Percentiles rank a stretch among this genome's conserved stretches.
Conservation (phyloP, 1,140 invertebrate species). For the Drosophila ogumai region DNA sequence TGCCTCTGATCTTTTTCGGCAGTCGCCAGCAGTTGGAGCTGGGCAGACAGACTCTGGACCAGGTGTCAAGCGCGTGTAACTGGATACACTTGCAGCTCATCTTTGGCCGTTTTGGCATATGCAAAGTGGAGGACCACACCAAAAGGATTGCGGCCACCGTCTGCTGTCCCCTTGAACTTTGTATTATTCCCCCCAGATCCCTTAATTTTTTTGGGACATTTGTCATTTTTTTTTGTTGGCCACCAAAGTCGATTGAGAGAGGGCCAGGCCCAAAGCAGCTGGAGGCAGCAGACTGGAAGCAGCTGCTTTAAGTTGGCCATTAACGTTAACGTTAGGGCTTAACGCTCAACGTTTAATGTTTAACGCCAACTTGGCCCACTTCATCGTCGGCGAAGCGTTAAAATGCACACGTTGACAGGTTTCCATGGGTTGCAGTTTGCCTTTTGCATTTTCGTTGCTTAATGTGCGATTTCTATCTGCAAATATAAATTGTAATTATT, state of each 20-base stretch:
- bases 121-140: constrained; percentile 72
- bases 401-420: constrained; percentile 80
- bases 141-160: constrained; percentile 42
- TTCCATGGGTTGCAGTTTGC: constrained; percentile 48
- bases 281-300: constrained; percentile 36
- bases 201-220: constrained; percentile 16
- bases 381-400: constrained; percentile 64
- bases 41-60: constrained; percentile 17
- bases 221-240: constrained; percentile 44
- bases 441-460: constrained; percentile 57
- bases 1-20: constrained; percentile 74
- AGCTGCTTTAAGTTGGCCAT: constrained; percentile 29
- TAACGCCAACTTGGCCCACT: constrained; percentile 49
- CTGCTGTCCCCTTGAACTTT: constrained; percentile 45
- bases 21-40: constrained; percentile 39
- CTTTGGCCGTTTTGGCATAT: constrained; percentile 32
- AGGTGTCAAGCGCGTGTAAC: constrained; percentile 76
- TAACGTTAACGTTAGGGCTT: constrained; percentile 32
- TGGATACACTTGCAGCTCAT: constrained; percentile 35
- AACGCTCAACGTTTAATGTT: constrained; percentile 5
- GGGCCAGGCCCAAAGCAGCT: constrained; percentile 39
- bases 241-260: constrained; percentile 67
- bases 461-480: constrained; percentile 78
- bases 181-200: neutral
- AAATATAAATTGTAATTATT: constrained; percentile 83